Evolutionary conservation across 2,113 vertebrate species (phyloP).

Genomic region (Nyctereutes procyonoides): DNA sequence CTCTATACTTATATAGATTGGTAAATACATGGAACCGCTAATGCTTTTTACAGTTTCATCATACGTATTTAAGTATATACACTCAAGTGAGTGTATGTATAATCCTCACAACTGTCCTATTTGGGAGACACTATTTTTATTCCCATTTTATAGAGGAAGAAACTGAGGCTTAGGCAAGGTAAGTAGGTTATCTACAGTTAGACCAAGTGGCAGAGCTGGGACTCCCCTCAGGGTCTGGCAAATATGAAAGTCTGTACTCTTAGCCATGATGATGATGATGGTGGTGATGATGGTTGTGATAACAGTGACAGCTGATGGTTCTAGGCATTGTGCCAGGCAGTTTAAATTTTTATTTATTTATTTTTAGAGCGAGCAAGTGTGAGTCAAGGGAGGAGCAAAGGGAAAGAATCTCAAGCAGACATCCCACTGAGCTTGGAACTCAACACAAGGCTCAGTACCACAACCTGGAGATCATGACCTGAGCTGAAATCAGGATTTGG

Average conservation of each 20-base stretch:
- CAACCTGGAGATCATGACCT: neutral
- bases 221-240: neutral
- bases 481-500: neutral
- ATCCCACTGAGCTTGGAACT: neutral
- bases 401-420: neutral
- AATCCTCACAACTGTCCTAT: neutral
- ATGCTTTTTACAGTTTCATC: neutral
- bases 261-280: neutral
- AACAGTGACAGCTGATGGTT: neutral
- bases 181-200: neutral
- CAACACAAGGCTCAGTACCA: neutral
- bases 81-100: neutral
- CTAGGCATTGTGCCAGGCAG: neutral
- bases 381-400: neutral
- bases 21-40: neutral
- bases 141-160: conserved; percentile 35
- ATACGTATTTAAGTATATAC: neutral
- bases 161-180: neutral
- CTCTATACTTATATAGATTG: neutral
- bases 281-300: neutral
- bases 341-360: neutral
- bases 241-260: neutral
- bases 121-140: conserved; percentile 32
- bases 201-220: neutral
- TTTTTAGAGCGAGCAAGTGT: neutral